Percentiles rank a stretch among this genome's conserved stretches.
Evolutionary conservation across 2,888 invertebrate species (phyloP).

Genomic region (Theretra japonica): DNA sequence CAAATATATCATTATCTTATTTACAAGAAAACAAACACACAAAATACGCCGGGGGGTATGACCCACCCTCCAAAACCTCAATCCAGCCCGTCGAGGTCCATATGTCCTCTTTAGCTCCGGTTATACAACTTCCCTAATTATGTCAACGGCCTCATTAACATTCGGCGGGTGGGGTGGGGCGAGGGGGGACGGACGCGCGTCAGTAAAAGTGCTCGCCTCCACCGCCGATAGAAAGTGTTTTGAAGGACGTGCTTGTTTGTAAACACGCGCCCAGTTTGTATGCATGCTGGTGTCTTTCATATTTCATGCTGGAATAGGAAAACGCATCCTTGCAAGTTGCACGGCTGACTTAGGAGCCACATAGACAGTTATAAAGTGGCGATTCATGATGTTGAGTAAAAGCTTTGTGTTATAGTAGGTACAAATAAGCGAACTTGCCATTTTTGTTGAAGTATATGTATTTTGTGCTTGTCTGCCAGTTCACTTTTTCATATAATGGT

Average conservation of each 20-base stretch:
- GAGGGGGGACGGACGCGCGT: constrained; percentile 35
- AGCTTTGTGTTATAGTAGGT: no score
- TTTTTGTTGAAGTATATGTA: no score
- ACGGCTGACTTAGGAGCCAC: neutral
- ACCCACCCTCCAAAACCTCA: neutral
- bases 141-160: constrained; percentile 46
- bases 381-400: no score
- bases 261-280: constrained; percentile 1
- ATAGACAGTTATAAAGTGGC: no score
- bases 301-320: neutral
- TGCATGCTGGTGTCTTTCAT: no score
- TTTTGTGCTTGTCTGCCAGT: no score
- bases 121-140: constrained; percentile 42
- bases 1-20: no score
- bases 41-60: neutral
- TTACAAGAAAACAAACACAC: neutral
- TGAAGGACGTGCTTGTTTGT: constrained; percentile 41
- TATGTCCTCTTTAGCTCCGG: constrained; percentile 28
- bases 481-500: no score
- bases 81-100: constrained; percentile 26
- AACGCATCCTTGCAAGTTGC: neutral
- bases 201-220: constrained; percentile 45
- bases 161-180: constrained; percentile 30
- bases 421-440: no score
- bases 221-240: constrained; percentile 53